Base-by-base conservation (phyloP, 2,888 invertebrate species). In the Torymus aiolomorphi region DNA sequence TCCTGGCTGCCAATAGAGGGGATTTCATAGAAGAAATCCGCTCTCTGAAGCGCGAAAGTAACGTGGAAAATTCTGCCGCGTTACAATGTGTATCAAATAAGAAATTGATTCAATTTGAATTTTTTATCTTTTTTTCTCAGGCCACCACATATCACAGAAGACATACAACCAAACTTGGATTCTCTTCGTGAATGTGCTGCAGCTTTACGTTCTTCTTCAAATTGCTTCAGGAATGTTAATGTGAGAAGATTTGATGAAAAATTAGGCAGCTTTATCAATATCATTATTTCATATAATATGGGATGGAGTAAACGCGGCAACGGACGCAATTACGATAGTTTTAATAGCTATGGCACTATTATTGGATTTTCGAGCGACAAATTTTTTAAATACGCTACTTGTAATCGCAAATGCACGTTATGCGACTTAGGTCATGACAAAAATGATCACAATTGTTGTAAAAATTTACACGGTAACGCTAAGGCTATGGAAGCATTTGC, bases 281-380 rank as follows among this genome's bases (percentile, higher is more conserved):
- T 61, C 4, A 61, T 18, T 20, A 13, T 61, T 61, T 61, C 59
- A 13, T 61, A 18, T 18, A 20, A 61, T 61, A 61, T 18, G 16
- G 59, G 59, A 5, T 13, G 16, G 59, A 61, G 18, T 13, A 61
- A 61, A 20, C 59, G 59, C 13, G 59, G 59, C 59, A 61, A 20
- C 18, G 59, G 18, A 13, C 16, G 82, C 0, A 83, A 81, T 31
- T 83, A 85, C 56, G 76, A 83, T 66, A 86, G 83, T n/a, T 71
- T 85, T 1, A 84, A 84, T 79, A 85, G 86, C 12, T 83, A 85
- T 49, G 83, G 82, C 2, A 61, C 84, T 0, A 80, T 86, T 42
- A 85, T 86, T 52, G 85, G 85, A 13, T 84, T 83, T 74, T 77
- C 83, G 4, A 81, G 80, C 59, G 80, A 84, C 4, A 85, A 85